phyloP scores from a whole-genome alignment of 2,113 vertebrate species.

The Trichechus manatus region DNA sequence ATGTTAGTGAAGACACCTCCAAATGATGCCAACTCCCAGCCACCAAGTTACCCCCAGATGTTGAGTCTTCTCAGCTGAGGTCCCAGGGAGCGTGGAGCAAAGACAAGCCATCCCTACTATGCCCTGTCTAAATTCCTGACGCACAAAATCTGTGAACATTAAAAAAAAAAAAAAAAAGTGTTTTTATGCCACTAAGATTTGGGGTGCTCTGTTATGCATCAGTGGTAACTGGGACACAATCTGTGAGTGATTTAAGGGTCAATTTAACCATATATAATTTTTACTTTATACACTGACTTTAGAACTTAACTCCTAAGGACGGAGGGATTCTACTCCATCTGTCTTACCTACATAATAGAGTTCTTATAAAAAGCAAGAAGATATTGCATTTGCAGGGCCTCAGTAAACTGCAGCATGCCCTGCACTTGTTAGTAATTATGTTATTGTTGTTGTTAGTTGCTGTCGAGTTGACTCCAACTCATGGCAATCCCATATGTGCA shows the following conservation, averaged over 20 bases:
- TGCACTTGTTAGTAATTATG: neutral
- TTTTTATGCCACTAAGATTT: neutral
- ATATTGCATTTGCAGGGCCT: neutral
- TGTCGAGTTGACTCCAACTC: neutral
- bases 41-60: too few relatives aligned
- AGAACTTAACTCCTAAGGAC: neutral
- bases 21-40: neutral
- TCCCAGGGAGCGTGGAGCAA: neutral
- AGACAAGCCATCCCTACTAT: neutral
- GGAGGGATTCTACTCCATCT: neutral
- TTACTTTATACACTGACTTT: neutral
- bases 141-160: neutral
- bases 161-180: neutral
- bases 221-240: neutral
- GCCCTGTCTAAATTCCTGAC: neutral
- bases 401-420: neutral
- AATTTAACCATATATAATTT: neutral
- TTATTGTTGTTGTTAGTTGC: neutral
- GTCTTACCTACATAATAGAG: neutral
- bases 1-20: neutral
- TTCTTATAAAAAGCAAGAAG: neutral
- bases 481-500: neutral
- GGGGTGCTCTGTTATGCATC: neutral
- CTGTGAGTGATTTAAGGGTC: neutral
- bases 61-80: neutral